Conservation (phyloP, 1,140 invertebrate genomes). For the Tetragonula clypearis region DNA sequence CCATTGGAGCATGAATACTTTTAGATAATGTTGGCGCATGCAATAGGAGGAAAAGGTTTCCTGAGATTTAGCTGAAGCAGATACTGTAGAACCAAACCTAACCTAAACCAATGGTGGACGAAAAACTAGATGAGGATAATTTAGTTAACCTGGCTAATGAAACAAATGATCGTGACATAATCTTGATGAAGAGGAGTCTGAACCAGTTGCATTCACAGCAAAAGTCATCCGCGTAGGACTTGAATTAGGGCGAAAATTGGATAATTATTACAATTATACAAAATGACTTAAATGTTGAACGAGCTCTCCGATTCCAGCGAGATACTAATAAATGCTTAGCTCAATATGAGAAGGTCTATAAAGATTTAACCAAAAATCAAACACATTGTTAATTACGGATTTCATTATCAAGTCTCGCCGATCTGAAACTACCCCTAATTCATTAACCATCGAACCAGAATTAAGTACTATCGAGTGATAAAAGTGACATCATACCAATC, state of each 20-base stretch:
- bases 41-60: neutral
- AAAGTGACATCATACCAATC: neutral
- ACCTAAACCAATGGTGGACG: neutral
- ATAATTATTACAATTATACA: neutral
- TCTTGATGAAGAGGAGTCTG: neutral
- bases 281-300: neutral
- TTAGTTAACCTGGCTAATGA: neutral
- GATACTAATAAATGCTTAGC: neutral
- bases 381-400: neutral
- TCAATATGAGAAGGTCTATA: neutral
- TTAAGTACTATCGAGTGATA: neutral
- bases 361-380: neutral
- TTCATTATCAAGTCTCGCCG: neutral
- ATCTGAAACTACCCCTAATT: neutral
- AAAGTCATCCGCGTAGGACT: neutral
- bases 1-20: neutral
- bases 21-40: neutral
- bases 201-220: neutral
- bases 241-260: neutral
- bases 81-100: neutral
- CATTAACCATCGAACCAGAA: neutral
- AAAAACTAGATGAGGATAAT: neutral
- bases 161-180: neutral
- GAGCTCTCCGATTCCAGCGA: neutral
- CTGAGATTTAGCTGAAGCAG: neutral